These are phyloP conservation scores for Hapalemur alaotrensis DNA, from an alignment of 2,797 vertebrate species.

Conservation along the genomic window DNA sequence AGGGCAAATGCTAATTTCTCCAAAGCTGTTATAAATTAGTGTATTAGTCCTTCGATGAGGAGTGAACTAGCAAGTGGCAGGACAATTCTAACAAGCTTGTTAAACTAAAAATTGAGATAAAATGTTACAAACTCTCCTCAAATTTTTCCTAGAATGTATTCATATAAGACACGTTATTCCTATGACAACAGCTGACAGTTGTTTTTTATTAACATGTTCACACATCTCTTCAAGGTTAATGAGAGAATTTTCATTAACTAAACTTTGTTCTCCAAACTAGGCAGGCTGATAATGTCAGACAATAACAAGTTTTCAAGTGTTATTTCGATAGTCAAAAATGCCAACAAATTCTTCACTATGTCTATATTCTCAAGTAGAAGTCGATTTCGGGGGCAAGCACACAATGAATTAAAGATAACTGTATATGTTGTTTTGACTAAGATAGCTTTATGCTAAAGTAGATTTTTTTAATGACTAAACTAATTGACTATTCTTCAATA, in stretches of 20 bases:
- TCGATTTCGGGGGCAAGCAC: background rate
- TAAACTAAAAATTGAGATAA: conserved; percentile 28
- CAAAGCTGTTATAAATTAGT: conserved; percentile 27
- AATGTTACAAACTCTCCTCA: conserved; percentile 53
- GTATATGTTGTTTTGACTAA: background rate
- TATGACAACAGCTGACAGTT: background rate
- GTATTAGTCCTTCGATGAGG: conserved; percentile 30
- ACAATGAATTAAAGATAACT: background rate
- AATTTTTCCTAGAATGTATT: background rate
- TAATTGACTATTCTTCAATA: background rate
- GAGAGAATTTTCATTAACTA: background rate
- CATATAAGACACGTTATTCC: background rate
- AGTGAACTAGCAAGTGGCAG: conserved; percentile 19
- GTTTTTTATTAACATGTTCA: background rate
- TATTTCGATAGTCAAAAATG: background rate
- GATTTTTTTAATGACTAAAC: background rate
- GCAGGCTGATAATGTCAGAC: background rate
- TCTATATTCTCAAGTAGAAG: background rate
- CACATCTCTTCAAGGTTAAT: background rate
- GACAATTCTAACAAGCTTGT: conserved; percentile 34
- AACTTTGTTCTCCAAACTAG: background rate
- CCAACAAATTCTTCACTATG: background rate
- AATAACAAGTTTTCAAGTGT: background rate
- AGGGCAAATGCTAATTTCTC: conserved; percentile 69
- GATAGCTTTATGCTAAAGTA: background rate